Evolutionary conservation across 2,113 vertebrate species (phyloP).

Genomic region (Proterorhinus semilunaris): DNA sequence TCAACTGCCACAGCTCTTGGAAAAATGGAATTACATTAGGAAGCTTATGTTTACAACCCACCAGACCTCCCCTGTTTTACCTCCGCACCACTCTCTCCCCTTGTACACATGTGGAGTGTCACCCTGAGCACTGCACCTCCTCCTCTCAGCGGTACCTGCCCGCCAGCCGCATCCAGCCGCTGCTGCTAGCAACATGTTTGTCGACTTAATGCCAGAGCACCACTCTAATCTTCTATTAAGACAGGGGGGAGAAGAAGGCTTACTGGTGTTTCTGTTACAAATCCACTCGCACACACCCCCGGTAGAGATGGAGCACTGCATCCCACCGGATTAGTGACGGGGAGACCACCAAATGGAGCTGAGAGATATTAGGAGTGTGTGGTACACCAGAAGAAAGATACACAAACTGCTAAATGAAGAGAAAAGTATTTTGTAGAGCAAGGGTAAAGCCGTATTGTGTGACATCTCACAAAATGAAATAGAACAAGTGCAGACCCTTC

Average conservation of each 20-base stretch:
- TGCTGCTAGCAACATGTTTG: slow-evolving; percentile 56
- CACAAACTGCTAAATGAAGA: background rate
- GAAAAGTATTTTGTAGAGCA: background rate
- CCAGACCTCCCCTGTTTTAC: slow-evolving; percentile 14
- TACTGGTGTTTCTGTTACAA: slow-evolving; percentile 76
- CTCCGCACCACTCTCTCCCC: slow-evolving; percentile 14
- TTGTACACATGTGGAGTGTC: slow-evolving; percentile 30
- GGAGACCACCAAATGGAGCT: slow-evolving; percentile 22
- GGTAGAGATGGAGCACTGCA: slow-evolving; percentile 50
- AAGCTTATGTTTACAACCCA: slow-evolving; percentile 57
- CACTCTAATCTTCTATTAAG: slow-evolving; percentile 75
- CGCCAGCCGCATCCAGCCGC: slow-evolving; percentile 18
- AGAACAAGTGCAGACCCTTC: no score
- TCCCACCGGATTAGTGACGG: slow-evolving; percentile 59
- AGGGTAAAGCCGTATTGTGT: no score
- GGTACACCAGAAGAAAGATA: background rate
- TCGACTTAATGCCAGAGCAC: slow-evolving; percentile 62
- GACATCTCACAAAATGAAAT: no score
- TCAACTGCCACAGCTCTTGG: slow-evolving; percentile 41
- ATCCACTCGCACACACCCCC: slow-evolving; percentile 70
- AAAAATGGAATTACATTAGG: slow-evolving; percentile 55
- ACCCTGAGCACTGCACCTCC: slow-evolving; percentile 39
- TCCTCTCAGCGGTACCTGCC: slow-evolving; percentile 67
- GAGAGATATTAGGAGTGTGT: slow-evolving; percentile 12
- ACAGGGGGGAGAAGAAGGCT: slow-evolving; percentile 57